A percentile compares a stretch with the other conserved stretches of the same genome.
These are phyloP conservation scores for Nineta flava DNA, from an alignment of 2,888 invertebrate species.

Conservation along the genomic window DNA sequence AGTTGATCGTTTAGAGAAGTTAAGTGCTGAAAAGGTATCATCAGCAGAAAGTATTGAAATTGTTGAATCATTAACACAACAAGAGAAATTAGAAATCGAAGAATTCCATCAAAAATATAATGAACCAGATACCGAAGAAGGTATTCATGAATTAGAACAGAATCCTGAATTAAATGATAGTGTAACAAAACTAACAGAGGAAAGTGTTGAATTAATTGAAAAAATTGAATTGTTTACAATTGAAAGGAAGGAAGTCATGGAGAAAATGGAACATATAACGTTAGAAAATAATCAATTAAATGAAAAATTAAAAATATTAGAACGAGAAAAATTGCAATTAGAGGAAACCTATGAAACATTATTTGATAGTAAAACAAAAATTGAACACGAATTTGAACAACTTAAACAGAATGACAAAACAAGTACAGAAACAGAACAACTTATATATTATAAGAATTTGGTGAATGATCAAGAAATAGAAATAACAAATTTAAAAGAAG, in stretches of 20 bases:
- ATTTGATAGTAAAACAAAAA: constrained; percentile 30
- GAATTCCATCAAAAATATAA: constrained; percentile 38
- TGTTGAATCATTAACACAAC: constrained; percentile 51
- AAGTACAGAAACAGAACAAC: constrained; percentile 14
- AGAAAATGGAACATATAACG: constrained; percentile 46
- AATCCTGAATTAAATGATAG: constrained; percentile 34
- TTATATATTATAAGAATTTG: constrained; percentile 23
- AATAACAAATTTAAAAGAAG: constrained; percentile 22
- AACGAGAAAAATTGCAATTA: constrained; percentile 25
- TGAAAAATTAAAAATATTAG: constrained; percentile 33
- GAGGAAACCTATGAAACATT: constrained; percentile 27
- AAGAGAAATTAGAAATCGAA: constrained; percentile 52
- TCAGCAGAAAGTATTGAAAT: constrained; percentile 64
- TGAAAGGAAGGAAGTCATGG: constrained; percentile 52
- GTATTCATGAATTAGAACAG: constrained; percentile 18
- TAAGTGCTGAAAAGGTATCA: constrained; percentile 54
- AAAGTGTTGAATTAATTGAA: constrained; percentile 45
- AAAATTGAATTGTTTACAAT: constrained; percentile 52
- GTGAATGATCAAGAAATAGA: constrained; percentile 27
- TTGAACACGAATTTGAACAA: constrained; percentile 30
- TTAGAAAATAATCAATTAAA: constrained; percentile 40
- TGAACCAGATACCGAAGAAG: constrained; percentile 20
- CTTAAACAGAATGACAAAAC: constrained; percentile 24
- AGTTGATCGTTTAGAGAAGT: constrained; percentile 52
- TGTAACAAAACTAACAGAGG: constrained; percentile 40